phyloP scores from a whole-genome alignment of 2,113 vertebrate genomes.

The Marcusenius ussheri region DNA sequence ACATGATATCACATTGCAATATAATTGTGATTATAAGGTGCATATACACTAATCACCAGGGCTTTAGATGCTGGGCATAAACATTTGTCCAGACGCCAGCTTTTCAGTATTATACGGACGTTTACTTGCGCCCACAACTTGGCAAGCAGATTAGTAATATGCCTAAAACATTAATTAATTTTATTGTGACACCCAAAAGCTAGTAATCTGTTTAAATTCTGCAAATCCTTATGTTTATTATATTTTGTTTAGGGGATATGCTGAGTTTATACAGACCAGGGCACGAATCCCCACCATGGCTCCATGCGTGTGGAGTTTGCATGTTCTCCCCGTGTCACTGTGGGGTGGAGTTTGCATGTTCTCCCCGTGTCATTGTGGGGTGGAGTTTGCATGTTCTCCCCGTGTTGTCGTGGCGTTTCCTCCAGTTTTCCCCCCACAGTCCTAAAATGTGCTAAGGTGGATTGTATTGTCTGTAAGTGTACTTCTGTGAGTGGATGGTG shows the following conservation, averaged over 20 bases:
- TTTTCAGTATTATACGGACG: neutral
- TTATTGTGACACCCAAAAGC: neutral
- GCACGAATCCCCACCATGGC: neutral
- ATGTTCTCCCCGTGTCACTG: neutral
- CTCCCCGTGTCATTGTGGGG: neutral
- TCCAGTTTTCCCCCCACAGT: neutral
- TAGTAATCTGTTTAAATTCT: neutral
- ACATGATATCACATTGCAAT: neutral
- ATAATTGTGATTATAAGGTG: neutral
- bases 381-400: neutral
- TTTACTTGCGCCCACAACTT: neutral
- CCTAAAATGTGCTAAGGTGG: neutral
- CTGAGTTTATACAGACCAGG: neutral
- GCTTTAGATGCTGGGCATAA: neutral
- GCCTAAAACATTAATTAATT: neutral
- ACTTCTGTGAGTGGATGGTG: neutral
- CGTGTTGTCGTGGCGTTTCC: neutral
- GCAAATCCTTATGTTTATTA: neutral
- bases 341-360: neutral
- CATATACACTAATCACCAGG: neutral
- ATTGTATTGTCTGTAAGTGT: neutral
- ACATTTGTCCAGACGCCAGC: neutral
- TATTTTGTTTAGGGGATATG: neutral
- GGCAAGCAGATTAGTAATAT: neutral
- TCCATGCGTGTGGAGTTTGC: neutral